Conservation (phyloP, 2,113 vertebrate species). For the Campylomormyrus numenius region DNA sequence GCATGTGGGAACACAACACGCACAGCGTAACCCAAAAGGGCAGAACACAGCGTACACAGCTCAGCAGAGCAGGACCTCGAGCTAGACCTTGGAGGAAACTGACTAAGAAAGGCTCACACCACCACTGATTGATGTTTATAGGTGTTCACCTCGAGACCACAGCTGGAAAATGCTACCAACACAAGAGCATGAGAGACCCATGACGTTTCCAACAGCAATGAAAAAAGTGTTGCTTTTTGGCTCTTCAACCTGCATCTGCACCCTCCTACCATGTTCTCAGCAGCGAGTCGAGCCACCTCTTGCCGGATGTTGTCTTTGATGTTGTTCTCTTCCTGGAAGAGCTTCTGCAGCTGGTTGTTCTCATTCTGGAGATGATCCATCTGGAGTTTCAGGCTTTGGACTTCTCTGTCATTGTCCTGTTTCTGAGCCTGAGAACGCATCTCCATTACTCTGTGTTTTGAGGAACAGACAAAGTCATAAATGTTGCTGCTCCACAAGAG, state of each 20-base stretch:
- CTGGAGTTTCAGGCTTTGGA: constrained; percentile 76
- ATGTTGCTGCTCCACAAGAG: background rate
- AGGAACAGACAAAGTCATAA: background rate
- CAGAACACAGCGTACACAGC: background rate
- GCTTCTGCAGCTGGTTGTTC: constrained; percentile 75
- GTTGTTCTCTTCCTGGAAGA: constrained; percentile 82
- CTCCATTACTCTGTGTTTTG: constrained; percentile 58
- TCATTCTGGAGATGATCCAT: constrained; percentile 79
- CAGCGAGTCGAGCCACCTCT: constrained; percentile 75
- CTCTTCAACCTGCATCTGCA: background rate
- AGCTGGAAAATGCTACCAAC: constrained; percentile 10
- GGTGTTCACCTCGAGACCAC: background rate
- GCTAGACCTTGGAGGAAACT: background rate
- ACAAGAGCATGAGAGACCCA: background rate
- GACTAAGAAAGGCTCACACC: background rate
- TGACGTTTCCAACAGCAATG: background rate
- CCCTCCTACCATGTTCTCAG: constrained; percentile 75
- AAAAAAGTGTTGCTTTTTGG: background rate
- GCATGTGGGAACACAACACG: constrained; percentile 25
- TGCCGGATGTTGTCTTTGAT: constrained; percentile 75
- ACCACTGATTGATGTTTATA: background rate
- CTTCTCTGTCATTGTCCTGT: constrained; percentile 72
- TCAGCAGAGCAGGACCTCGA: background rate
- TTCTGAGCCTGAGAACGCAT: constrained; percentile 78
- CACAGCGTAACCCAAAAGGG: background rate